Base-by-base conservation (phyloP, 2,113 vertebrate genomes). In the Craseonycteris thonglongyai region DNA sequence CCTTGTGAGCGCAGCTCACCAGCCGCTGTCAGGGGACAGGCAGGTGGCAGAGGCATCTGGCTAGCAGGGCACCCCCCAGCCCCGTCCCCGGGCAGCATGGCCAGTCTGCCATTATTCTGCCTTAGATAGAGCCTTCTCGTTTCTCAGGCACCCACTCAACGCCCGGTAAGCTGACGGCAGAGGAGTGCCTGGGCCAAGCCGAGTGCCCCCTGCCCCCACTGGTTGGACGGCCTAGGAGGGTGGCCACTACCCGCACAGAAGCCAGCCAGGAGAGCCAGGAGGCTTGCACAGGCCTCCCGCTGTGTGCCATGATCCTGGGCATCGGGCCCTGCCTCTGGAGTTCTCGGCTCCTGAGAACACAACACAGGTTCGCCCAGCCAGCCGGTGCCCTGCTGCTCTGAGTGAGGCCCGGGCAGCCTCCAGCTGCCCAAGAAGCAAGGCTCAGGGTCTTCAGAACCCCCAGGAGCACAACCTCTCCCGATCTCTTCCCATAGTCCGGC, bases 191-290 rank as follows among this genome's bases (percentile, higher is more conserved):
- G 5, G 21, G n/a, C 14, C 11, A 11, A 49, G 38, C 35, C 18
- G 0, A 26, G 26, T 21, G 26, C 3, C 80, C 16, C 1, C 16
- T 12, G 19, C 26, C 58, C 58, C 26, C 58, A 59, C 26, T 26
- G 45, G 30, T 10, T 49, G 72, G 18, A 42, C 11, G 5, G 24
- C 8, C 9, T 0, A 45, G 42, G 21, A 80, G 61, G 22, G 30
- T 0, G 3, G 5, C 21, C 63, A 66, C 80, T 45, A 45, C 10
- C 7, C 1, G 0, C 1, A 16, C 14, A 2, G 85, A 12, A 54
- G 61, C 16, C 6, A 3, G 49, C 47, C 14, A 30, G 58, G 38
- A 61, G 56, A 24, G 21, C 42, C 1, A 0, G 3, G 26, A 26
- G 26, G n/a, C 79, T 22, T 56, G 22, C 54, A 21, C 6, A 12